Evolutionary conservation across 2,797 vertebrate species (phyloP).

Genomic region (Liparis tanakae): DNA sequence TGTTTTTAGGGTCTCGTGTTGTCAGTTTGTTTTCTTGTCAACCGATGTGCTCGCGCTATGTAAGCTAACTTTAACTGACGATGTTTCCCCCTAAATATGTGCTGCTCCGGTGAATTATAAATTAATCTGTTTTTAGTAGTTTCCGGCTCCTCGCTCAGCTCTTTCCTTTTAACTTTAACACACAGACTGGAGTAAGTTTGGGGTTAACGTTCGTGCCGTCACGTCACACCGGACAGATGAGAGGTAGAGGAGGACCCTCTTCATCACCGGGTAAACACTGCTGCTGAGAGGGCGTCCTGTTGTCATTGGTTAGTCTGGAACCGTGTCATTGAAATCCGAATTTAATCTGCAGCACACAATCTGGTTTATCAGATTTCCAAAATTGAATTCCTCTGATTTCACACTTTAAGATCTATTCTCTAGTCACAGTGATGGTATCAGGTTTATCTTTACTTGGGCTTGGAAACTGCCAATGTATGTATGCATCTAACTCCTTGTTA

Average conservation of each 20-base stretch:
- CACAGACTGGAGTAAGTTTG: background rate
- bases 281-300: background rate
- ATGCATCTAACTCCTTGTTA: too few relatives aligned
- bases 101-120: fast-evolving
- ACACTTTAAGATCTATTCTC: background rate
- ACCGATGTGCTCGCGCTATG: background rate
- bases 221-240: slow-evolving; percentile 26
- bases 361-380: too few relatives aligned
- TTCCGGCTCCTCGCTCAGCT: background rate
- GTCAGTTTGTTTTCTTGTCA: slow-evolving; percentile 30
- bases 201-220: background rate
- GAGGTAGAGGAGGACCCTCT: slow-evolving; percentile 38
- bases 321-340: background rate
- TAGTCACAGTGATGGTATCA: too few relatives aligned
- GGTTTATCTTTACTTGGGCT: too few relatives aligned
- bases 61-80: background rate
- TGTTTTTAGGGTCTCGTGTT: background rate
- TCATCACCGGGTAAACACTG: slow-evolving; percentile 3
- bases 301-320: background rate
- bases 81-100: background rate
- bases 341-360: background rate
- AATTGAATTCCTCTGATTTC: too few relatives aligned
- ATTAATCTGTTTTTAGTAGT: background rate
- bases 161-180: background rate
- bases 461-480: too few relatives aligned